Conservation (phyloP, 2,797 vertebrate species). For the Melanotaenia parkinsoni region DNA sequence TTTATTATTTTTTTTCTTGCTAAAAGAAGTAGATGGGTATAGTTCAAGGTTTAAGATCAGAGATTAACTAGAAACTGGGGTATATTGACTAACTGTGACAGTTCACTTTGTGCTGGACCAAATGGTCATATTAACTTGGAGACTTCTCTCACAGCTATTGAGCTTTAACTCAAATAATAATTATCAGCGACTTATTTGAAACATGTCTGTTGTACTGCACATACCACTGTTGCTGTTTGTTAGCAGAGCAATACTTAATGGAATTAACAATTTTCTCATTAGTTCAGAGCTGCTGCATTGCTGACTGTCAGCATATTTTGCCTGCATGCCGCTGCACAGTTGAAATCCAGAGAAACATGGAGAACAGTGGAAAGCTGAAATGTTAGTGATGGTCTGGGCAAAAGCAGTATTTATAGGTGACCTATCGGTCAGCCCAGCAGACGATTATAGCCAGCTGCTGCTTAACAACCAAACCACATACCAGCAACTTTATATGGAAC, state of each 20-base stretch:
- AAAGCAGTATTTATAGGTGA: conserved; percentile 73
- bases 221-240: conserved; percentile 18
- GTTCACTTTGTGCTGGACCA: conserved; percentile 22
- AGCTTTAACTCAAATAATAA: conserved; percentile 5
- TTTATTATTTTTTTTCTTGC: background rate
- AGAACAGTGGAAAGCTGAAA: conserved; percentile 51
- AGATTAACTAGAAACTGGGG: background rate
- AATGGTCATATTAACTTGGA: conserved; percentile 1
- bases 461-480: conserved; percentile 65
- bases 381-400: conserved; percentile 65
- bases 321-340: conserved; percentile 51
- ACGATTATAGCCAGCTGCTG: conserved; percentile 70
- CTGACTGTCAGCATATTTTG: conserved; percentile 59
- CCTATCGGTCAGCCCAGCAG: conserved; percentile 57
- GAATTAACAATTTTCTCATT: conserved; percentile 52
- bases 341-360: conserved; percentile 33
- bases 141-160: conserved; percentile 1
- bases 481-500: conserved; percentile 62
- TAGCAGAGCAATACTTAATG: conserved; percentile 44
- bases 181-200: conserved; percentile 18
- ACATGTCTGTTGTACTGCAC: conserved; percentile 11
- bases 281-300: conserved; percentile 32
- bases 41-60: too few species aligned
- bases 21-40: too few species aligned
- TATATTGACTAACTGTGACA: conserved; percentile 8